Base-by-base conservation (phyloP, 2,888 invertebrate species). In the Bellardia pandia region DNA sequence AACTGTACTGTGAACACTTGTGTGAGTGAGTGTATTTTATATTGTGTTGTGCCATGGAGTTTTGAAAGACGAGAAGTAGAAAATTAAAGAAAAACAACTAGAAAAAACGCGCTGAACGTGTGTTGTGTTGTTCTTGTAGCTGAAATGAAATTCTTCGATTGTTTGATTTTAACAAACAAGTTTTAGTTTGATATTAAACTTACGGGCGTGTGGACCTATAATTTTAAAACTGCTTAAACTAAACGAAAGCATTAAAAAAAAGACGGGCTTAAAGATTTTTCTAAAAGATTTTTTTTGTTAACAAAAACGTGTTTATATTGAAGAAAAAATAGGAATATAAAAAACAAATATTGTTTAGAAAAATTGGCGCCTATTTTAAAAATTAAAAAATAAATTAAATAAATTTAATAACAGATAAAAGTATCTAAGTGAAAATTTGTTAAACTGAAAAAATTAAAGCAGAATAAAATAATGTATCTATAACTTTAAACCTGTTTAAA, bases 171-270 rank as follows among this genome's bases (percentile, higher is more conserved):
- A 75, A 75, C 51, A 87, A 91, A 92, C 92, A 90, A 91, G 92
- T 92, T 92, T 86, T 92, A 92, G 92, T 92, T 91, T 90, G 88
- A 86, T 90, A 89, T 72, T 89, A 89, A 90, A 90, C 90, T 91
- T 89, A 72, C 88, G 89, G 81, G 90, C 89, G 91, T 90, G 86
- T 88, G 87, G 92, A 91, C 91, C 92, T 90, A 45, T n/a, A 72
- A 56, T 68, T 85, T 51, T 75, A 9, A 56, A 23, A 33, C 30
- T 68, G 48, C 33, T 45, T 14, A 7, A 2, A n/a, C 37, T 2
- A 23, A 75, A 66, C 66, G 62, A 48, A 13, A 68, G 11, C 42
- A 51, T 68, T 23, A 23, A 6, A 51, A 42, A 58, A 6, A 51
- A 42, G 9, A 62, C 82, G 82, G 62, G 9, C 4, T 56, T 56